Conservation (phyloP, 1,140 invertebrate species). For the Adoxophyes honmai region DNA sequence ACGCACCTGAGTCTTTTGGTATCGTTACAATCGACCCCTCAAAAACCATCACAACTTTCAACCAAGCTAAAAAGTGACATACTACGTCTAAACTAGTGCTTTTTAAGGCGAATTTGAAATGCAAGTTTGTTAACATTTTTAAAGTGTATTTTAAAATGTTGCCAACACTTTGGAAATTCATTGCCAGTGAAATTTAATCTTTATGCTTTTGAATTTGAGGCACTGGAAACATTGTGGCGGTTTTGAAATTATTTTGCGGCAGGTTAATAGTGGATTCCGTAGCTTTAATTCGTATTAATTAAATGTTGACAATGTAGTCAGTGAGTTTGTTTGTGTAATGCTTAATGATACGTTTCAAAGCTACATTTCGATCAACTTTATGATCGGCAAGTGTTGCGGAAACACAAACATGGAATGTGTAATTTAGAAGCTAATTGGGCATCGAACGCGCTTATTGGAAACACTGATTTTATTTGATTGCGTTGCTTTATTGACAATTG, state of each 20-base stretch:
- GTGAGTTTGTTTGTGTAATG: constrained; percentile 19
- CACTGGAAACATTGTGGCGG: too few relatives aligned
- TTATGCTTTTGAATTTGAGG: too few relatives aligned
- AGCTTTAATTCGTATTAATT: constrained; percentile 37
- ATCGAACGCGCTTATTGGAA: too few relatives aligned
- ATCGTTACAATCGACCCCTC: constrained; percentile 20
- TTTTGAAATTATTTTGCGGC: constrained; percentile 14
- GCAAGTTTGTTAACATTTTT: constrained; percentile 4
- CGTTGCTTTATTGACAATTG: too few relatives aligned
- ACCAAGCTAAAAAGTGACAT: not conserved
- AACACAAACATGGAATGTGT: not conserved
- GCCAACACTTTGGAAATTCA: too few relatives aligned
- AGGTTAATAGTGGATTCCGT: constrained; percentile 21
- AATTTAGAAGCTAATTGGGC: too few relatives aligned
- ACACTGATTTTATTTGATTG: too few relatives aligned
- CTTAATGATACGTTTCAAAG: constrained; percentile 20
- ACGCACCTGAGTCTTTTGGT: constrained; percentile 67
- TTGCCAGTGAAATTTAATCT: too few relatives aligned
- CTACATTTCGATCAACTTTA: not conserved
- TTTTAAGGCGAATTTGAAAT: not conserved
- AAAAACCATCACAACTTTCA: constrained; percentile 19
- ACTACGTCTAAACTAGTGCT: not conserved
- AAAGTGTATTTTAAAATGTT: too few relatives aligned
- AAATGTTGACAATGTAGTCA: constrained; percentile 38
- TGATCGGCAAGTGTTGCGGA: constrained; percentile 15